Evolutionary conservation across 2,797 vertebrate genomes (phyloP), one percentile per base, ranked within the genome.

Genomic region (Platyrinchus mystaceus): DNA sequence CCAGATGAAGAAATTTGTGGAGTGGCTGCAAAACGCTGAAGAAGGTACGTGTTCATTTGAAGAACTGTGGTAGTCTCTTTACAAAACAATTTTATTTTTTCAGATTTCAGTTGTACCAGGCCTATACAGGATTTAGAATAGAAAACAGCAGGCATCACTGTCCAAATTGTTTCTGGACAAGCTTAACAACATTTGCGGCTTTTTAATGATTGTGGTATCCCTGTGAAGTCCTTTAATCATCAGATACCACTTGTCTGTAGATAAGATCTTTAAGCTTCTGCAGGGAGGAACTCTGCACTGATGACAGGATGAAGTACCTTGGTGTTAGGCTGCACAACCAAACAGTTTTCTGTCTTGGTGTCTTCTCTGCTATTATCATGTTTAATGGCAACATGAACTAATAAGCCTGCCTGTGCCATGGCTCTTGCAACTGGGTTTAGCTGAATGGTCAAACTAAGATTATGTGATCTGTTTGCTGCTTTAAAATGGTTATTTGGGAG

Each of bases 1-100:
- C 91, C 99, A 99, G 97, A 99, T 99, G 99, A 99, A 98, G 97
- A 99, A 98, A 92, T 99, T 99, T 95, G 99, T 99, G 37, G 99
- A 99, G 94, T 99, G 99, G 99, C 97, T 99, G 81, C 98, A 99
- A 95, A 99, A 99, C 1, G 99, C 99, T 90, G 99, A 99, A 97
- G 99, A 99, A 98, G 99, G 99, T 99, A 98, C 32, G 39, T 27
- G 36, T 89, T 71, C 17, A 14, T 83, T 73, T 89, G 39, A 77
- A 78, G 26, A 80, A 41, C 27, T 60, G 2, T 22, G 7, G 27
- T 69, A 46, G 24, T 43, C 28, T 92, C 43, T 47, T 84, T 32
- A 44, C 32, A 69, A 39, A 83, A 62, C 9, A 32, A 7, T 2
- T 24, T 14, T 41, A 7, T 52, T 70, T 64, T 85, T 63, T 18